Percentiles rank a stretch among this genome's conserved stretches.
Evolutionary conservation across 2,888 invertebrate species (phyloP).

Genomic region (Orthosia incerta): DNA sequence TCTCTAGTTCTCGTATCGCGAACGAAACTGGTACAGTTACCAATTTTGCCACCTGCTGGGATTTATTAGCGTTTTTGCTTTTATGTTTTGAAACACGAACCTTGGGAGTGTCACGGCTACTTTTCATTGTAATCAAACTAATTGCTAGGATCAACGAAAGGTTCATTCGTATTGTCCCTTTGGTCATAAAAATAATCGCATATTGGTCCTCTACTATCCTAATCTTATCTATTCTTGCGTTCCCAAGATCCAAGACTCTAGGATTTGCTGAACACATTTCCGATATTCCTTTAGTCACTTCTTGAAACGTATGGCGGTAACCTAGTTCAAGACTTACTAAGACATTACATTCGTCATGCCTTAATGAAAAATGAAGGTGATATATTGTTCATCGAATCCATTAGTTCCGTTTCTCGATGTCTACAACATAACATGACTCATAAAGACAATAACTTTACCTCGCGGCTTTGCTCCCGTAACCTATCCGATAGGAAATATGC

Average conservation of each 20-base stretch:
- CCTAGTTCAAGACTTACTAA: conserved; percentile 17
- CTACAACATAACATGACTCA: conserved; percentile 33
- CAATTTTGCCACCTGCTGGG: conserved; percentile 15
- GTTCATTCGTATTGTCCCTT: neutral
- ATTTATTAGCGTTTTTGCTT: conserved; percentile 19
- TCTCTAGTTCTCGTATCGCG: conserved; percentile 40
- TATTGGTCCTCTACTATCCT: neutral
- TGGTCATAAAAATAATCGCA: neutral
- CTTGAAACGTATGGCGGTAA: conserved; percentile 3
- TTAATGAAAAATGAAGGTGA: conserved; percentile 41
- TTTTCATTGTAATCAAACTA: neutral
- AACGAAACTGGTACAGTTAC: conserved; percentile 33
- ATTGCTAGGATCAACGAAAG: neutral
- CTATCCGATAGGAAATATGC: neutral
- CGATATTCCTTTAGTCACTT: neutral
- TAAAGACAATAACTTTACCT: neutral
- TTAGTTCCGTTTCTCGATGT: conserved; percentile 42
- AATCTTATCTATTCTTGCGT: neutral
- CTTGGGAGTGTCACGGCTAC: neutral
- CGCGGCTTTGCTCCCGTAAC: neutral
- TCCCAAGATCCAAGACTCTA: too few species aligned
- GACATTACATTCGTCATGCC: conserved; percentile 31
- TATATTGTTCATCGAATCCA: conserved; percentile 25
- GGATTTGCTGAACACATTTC: neutral
- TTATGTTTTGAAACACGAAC: conserved; percentile 21